Base-by-base conservation (phyloP, 2,888 invertebrate species). In the Megalurothrips usitatus region DNA sequence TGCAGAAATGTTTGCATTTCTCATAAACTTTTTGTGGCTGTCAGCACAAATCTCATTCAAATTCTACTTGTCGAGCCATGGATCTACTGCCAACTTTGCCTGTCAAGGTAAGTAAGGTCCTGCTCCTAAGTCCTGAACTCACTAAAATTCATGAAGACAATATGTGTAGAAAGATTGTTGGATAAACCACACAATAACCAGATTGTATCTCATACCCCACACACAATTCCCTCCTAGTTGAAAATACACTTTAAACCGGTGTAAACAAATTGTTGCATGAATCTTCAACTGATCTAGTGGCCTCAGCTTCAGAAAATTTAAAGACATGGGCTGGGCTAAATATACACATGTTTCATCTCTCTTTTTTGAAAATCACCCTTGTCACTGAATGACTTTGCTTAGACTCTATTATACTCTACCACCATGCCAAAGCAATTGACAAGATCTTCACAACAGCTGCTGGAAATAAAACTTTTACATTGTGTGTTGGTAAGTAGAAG, bases 91-190 rank as follows among this genome's bases (percentile, higher is more conserved):
- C 68, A 26, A 4, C 23, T 75, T 12, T 26, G 68, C 68, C 23
- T 23, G 6, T 75, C 68, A 75, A 75, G 68, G 68, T 75, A 75
- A 75, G 68, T 75, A 26, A 26, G 68, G 58, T n/a, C 68, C 68
- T 75, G 68, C 68, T 75, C 68, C 68, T 75, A 75, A 26, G 26
- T 75, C 68, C 68, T 26, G 26, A 26, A 75, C 68, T 23, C 68
- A 75, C 68, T 43, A 75, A 26, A 75, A 58, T 58, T 75, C 68
- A 75, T 23, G 26, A 75, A 75, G 26, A 75, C 68, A 75, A 43
- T 43, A 43, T 43, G 34, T 43, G 58, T 58, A 58, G 58, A 58
- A 58, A 58, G 19, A 43, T 43, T 43, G 34, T 43, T 43, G 34
- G 34, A 43, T 43, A 43, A 43, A 43, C 34, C 34, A 43, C 34